phyloP scores from a whole-genome alignment of 2,797 vertebrate species.

The Cossypha niveicapilla region DNA sequence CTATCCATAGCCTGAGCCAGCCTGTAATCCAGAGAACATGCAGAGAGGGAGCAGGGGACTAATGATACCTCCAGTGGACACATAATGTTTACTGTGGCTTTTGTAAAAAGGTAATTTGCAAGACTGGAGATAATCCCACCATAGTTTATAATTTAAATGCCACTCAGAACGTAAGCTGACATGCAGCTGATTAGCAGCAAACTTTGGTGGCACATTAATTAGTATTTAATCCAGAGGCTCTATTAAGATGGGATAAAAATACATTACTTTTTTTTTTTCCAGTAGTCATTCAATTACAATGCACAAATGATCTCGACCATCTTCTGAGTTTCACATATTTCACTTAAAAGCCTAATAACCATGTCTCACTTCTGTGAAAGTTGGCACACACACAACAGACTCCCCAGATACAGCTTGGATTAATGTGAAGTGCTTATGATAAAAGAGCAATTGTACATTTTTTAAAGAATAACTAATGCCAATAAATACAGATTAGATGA shows the following conservation, averaged over 20 bases:
- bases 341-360: conserved; percentile 56
- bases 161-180: conserved; percentile 62
- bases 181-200: conserved; percentile 72
- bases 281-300: conserved; percentile 35
- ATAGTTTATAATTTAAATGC: conserved; percentile 75
- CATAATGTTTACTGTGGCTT: conserved; percentile 72
- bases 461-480: neutral
- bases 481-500: neutral
- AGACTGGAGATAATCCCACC: conserved; percentile 70
- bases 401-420: conserved; percentile 52
- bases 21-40: conserved; percentile 42
- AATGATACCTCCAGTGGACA: conserved; percentile 40
- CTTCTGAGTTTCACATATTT: conserved; percentile 42
- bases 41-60: conserved; percentile 36
- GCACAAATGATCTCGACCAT: neutral
- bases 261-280: neutral
- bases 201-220: conserved; percentile 74
- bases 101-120: conserved; percentile 74
- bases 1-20: neutral
- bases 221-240: conserved; percentile 70
- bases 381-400: conserved; percentile 29
- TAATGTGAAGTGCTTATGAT: conserved; percentile 21
- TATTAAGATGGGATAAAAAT: conserved; percentile 61
- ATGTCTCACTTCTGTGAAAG: conserved; percentile 36
- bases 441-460: conserved; percentile 41